phyloP scores from a whole-genome alignment of 37 sponge, comb jelly and placozoan genomes.

The Ianthella basta region DNA sequence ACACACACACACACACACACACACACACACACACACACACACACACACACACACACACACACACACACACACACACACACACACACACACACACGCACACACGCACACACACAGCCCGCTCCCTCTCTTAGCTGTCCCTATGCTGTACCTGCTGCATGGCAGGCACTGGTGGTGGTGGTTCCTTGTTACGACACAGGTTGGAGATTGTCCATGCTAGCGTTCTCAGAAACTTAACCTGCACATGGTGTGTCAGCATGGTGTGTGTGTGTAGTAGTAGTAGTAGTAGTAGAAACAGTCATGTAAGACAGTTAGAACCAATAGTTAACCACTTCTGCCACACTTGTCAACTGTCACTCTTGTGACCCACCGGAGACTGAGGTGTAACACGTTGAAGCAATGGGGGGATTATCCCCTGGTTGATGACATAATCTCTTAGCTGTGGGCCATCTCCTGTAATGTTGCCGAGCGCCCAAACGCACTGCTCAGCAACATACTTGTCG shows the following conservation, averaged over 20 bases:
- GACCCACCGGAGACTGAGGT: slow-evolving; percentile 59
- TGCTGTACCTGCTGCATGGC: slow-evolving; percentile 65
- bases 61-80: too few relatives aligned
- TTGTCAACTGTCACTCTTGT: too few relatives aligned
- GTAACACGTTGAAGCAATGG: slow-evolving; percentile 78
- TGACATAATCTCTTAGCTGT: slow-evolving; percentile 84
- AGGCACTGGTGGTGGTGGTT: slow-evolving; percentile 93
- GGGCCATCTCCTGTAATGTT: slow-evolving; percentile 93
- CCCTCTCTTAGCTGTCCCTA: too few relatives aligned
- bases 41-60: not conserved
- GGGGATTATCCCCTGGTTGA: slow-evolving; percentile 76
- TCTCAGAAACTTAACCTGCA: slow-evolving; percentile 73
- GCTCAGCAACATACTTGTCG: slow-evolving; percentile 74
- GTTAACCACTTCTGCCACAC: too few relatives aligned
- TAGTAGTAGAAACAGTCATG: too few relatives aligned
- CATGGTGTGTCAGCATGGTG: not conserved
- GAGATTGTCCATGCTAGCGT: slow-evolving; percentile 91
- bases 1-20: not conserved
- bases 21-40: not conserved
- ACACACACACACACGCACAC: too few relatives aligned
- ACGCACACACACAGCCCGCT: too few relatives aligned
- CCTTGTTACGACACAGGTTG: slow-evolving; percentile 93
- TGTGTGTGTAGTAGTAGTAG: too few relatives aligned
- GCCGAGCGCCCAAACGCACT: slow-evolving; percentile 95
- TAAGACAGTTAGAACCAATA: too few relatives aligned